Percentiles rank a stretch among this genome's conserved stretches.
These are phyloP conservation scores for Boleophthalmus pectinirostris DNA, from an alignment of 2,113 vertebrate genomes.

Conservation along the genomic window DNA sequence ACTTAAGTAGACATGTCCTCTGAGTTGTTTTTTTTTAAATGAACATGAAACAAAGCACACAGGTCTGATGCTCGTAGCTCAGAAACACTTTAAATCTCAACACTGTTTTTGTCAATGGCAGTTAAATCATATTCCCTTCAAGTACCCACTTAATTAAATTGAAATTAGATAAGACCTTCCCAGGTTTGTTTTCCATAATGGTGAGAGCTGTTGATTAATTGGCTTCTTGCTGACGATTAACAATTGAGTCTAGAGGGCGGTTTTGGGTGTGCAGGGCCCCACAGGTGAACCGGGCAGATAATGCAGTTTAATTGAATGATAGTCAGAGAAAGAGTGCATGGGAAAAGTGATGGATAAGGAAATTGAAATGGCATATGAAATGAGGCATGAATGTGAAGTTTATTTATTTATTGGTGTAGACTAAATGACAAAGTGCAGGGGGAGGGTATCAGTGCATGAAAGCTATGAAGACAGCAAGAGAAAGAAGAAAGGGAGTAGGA, in stretches of 20 bases:
- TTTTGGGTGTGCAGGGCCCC: slow-evolving; percentile 39
- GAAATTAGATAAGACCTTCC: slow-evolving; percentile 48
- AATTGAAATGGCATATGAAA: slow-evolving; percentile 60
- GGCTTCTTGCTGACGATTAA: slow-evolving; percentile 58
- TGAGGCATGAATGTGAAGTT: slow-evolving; percentile 55
- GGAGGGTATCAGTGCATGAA: slow-evolving; percentile 58
- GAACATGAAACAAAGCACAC: slow-evolving; percentile 27
- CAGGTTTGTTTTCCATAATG: slow-evolving; percentile 53
- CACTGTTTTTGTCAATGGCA: slow-evolving; percentile 35
- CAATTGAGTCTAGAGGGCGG: slow-evolving; percentile 35
- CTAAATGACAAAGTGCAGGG: slow-evolving; percentile 70
- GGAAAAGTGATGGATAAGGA: slow-evolving; percentile 51
- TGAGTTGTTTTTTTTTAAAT: slow-evolving; percentile 37
- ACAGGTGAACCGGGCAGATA: slow-evolving; percentile 46
- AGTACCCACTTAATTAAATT: slow-evolving; percentile 53
- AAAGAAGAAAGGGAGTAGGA: slow-evolving; percentile 28
- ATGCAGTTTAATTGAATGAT: slow-evolving; percentile 70
- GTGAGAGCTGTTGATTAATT: slow-evolving; percentile 55
- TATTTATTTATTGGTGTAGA: slow-evolving; percentile 57
- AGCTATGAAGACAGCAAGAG: slow-evolving; percentile 33
- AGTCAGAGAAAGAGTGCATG: slow-evolving; percentile 34
- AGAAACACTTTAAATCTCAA: slow-evolving; percentile 13
- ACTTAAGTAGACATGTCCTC: slow-evolving; percentile 42
- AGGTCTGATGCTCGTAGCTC: slow-evolving; percentile 29
- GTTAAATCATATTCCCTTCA: slow-evolving; percentile 41